These are phyloP conservation scores for Jordanella pulchra DNA, from an alignment of 2,797 vertebrate species.

Conservation along the genomic window DNA sequence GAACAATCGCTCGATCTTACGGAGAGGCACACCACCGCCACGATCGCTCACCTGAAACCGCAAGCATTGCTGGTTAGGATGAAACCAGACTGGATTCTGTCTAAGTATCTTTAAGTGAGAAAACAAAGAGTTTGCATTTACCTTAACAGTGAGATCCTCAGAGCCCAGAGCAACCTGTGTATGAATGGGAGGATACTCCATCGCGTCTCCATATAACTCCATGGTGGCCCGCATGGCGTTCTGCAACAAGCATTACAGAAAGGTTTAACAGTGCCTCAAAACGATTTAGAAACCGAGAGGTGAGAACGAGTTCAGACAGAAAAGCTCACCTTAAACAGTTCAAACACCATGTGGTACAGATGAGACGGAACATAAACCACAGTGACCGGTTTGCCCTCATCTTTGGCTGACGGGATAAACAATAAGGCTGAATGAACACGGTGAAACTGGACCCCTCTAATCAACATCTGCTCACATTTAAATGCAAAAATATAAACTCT, in stretches of 20 bases:
- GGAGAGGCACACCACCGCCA: slow-evolving; percentile 93
- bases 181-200: slow-evolving; percentile 87
- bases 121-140: slow-evolving; percentile 46
- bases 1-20: slow-evolving; percentile 96
- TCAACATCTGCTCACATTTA: no score
- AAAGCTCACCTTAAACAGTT: slow-evolving; percentile 93
- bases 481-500: no score
- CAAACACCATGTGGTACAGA: slow-evolving; percentile 98
- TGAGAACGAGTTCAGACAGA: neutral
- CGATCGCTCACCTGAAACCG: slow-evolving; percentile 89
- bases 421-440: neutral
- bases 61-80: neutral
- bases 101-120: neutral
- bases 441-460: neutral
- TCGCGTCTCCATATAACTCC: slow-evolving; percentile 87
- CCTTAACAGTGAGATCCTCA: slow-evolving; percentile 96
- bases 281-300: neutral
- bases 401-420: slow-evolving; percentile 80
- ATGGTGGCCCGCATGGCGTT: slow-evolving; percentile 98
- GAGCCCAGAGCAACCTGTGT: slow-evolving; percentile 86
- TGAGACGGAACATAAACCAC: slow-evolving; percentile 98
- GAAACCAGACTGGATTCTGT: neutral
- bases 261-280: neutral
- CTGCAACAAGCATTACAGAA: slow-evolving; percentile 68
- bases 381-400: slow-evolving; percentile 82